phyloP scores from a whole-genome alignment of 2,888 invertebrate species.

The Antheraea assamensis region DNA sequence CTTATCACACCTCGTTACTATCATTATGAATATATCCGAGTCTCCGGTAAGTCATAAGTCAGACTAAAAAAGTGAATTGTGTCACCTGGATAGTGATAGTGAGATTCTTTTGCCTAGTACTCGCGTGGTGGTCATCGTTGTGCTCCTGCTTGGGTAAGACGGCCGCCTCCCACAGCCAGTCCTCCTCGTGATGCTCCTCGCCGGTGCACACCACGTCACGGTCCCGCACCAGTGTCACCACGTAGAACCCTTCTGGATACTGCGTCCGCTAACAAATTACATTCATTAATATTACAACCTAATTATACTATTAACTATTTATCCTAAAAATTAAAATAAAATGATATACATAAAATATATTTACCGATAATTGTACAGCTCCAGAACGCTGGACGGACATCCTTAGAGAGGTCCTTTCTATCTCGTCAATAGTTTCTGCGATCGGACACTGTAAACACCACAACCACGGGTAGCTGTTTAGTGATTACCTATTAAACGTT shows the following conservation, averaged over 20 bases:
- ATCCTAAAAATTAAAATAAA: too few species aligned
- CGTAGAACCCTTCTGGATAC: slow-evolving; percentile 66
- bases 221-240: slow-evolving; percentile 51
- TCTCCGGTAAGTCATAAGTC: too few species aligned
- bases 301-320: too few species aligned
- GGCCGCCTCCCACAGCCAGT: slow-evolving; percentile 63
- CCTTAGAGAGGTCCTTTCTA: slow-evolving; percentile 41
- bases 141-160: slow-evolving; percentile 26
- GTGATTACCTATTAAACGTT: too few species aligned
- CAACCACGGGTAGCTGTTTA: neutral
- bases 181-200: slow-evolving; percentile 31
- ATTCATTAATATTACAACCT: neutral
- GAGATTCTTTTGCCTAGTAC: slow-evolving; percentile 43
- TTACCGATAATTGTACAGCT: slow-evolving; percentile 63
- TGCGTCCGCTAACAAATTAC: slow-evolving; percentile 44
- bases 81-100: slow-evolving; percentile 34
- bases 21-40: too few species aligned
- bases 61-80: too few species aligned
- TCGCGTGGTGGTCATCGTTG: slow-evolving; percentile 9
- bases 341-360: neutral
- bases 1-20: too few species aligned
- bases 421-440: slow-evolving; percentile 49
- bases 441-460: slow-evolving; percentile 65
- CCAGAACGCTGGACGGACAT: slow-evolving; percentile 69
- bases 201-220: slow-evolving; percentile 51